These are phyloP conservation scores for Venustaconcha ellipsiformis DNA, from an alignment of 1,140 invertebrate species.

Conservation along the genomic window DNA sequence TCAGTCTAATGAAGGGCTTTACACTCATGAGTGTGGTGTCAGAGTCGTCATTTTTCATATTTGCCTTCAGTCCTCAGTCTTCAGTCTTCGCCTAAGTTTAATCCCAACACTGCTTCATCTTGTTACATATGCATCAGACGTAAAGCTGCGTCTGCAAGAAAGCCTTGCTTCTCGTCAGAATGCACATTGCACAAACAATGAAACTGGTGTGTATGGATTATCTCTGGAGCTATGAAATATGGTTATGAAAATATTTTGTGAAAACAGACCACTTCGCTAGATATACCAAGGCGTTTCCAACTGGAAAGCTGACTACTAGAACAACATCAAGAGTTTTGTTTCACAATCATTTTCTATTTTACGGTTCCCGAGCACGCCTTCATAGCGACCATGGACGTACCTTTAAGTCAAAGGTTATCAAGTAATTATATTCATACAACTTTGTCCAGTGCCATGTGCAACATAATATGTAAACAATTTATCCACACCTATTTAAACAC, in stretches of 20 bases:
- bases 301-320: slow-evolving; percentile 15
- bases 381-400: slow-evolving; percentile 12
- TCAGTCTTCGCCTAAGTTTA: no score
- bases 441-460: not conserved
- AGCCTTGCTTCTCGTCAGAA: not conserved
- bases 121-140: no score
- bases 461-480: not conserved
- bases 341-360: slow-evolving; percentile 10
- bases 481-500: slow-evolving; percentile 6
- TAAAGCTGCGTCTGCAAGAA: no score
- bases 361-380: slow-evolving; percentile 6
- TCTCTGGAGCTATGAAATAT: slow-evolving; percentile 8
- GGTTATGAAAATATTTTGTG: slow-evolving; percentile 18
- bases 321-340: slow-evolving; percentile 14
- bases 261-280: slow-evolving; percentile 26
- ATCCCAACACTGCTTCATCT: no score
- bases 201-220: slow-evolving; percentile 11
- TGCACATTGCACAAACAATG: slow-evolving; percentile 2
- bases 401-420: slow-evolving; percentile 13
- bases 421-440: not conserved
- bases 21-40: no score
- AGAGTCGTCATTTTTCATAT: no score
- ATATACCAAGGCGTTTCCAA: slow-evolving; percentile 23
- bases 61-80: no score
- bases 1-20: no score